Percentiles rank a stretch among this genome's conserved stretches.
Evolutionary conservation across 2,113 vertebrate genomes (phyloP).

Genomic region (Mugil cephalus): DNA sequence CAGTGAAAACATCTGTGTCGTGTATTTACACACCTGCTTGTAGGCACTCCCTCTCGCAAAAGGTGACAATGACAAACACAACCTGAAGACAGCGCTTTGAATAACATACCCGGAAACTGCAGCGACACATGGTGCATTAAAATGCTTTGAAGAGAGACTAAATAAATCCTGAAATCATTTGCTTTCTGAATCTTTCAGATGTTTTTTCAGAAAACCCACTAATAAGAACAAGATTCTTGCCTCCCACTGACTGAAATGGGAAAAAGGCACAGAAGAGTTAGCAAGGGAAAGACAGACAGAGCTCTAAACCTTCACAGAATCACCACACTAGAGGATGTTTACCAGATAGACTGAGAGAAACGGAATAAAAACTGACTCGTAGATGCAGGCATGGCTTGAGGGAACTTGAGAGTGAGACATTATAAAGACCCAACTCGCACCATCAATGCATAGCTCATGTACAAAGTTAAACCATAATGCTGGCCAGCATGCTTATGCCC

Average conservation of each 20-base stretch:
- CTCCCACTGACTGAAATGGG: conserved; percentile 31
- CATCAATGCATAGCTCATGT: conserved; percentile 45
- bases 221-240: conserved; percentile 45
- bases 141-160: conserved; percentile 20
- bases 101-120: conserved; percentile 23
- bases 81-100: conserved; percentile 31
- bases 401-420: conserved; percentile 13
- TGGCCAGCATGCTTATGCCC: conserved; percentile 26
- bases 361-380: conserved; percentile 9
- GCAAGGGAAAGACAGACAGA: conserved; percentile 18
- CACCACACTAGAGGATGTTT: conserved; percentile 29
- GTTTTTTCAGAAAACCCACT: conserved; percentile 36
- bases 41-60: not conserved
- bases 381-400: conserved; percentile 28
- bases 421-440: conserved; percentile 34
- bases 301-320: conserved; percentile 35
- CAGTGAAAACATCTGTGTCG: not conserved
- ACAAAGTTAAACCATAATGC: conserved; percentile 20
- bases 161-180: conserved; percentile 46
- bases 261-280: conserved; percentile 15
- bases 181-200: conserved; percentile 40
- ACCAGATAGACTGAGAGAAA: conserved; percentile 19
- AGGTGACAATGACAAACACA: conserved; percentile 28
- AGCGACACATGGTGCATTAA: conserved; percentile 8
- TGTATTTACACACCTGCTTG: conserved; percentile 25